Percentiles rank a stretch among this genome's conserved stretches.
Evolutionary conservation across 2,113 vertebrate species (phyloP).

Genomic region (Limnothrissa miodon): DNA sequence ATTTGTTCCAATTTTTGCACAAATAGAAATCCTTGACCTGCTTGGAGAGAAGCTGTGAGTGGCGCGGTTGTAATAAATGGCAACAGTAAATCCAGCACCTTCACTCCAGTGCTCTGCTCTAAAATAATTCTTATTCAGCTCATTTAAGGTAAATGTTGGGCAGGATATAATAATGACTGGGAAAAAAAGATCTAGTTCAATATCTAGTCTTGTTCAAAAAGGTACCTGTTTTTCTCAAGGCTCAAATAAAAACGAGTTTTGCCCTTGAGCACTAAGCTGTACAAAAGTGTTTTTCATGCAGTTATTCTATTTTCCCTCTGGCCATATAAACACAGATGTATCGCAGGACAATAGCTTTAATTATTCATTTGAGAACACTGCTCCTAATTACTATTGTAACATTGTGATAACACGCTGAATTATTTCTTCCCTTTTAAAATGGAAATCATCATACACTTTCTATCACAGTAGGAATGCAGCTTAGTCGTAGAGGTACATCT

Average conservation of each 20-base stretch:
- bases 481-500: too few relatives aligned
- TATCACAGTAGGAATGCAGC: too few relatives aligned
- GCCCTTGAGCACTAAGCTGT: slow-evolving; percentile 1
- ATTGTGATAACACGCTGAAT: background rate
- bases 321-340: background rate
- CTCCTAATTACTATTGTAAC: background rate
- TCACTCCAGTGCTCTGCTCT: background rate
- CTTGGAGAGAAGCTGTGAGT: background rate
- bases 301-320: background rate
- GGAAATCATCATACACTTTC: too few relatives aligned
- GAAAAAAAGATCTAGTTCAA: background rate
- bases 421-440: background rate
- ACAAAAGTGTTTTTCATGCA: background rate
- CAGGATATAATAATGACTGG: background rate
- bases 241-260: background rate
- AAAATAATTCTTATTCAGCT: background rate
- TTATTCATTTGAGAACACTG: background rate
- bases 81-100: background rate
- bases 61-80: background rate
- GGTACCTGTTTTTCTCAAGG: background rate
- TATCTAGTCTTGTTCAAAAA: background rate
- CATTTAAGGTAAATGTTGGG: background rate
- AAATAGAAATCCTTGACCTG: background rate
- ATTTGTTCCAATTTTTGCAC: slow-evolving; percentile 1
- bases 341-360: background rate